Conservation (phyloP, 1,140 invertebrate genomes). For the Wasmannia auropunctata region DNA sequence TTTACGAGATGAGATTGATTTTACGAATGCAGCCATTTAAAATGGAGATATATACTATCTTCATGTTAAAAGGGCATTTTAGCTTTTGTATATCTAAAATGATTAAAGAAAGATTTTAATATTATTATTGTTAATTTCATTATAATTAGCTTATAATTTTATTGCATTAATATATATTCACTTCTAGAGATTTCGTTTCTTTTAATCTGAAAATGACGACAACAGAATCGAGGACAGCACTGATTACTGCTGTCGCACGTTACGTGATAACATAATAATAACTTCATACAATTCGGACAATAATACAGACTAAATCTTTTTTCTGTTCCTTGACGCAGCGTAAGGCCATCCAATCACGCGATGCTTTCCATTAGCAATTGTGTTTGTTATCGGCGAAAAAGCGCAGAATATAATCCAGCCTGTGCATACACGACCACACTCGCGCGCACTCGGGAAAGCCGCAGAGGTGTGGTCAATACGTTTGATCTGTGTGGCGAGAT, state of each 20-base stretch:
- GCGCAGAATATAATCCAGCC: neutral
- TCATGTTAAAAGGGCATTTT: neutral
- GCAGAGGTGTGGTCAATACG: slow-evolving; percentile 80
- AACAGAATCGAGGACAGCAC: neutral
- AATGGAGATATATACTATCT: neutral
- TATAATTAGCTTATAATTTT: neutral
- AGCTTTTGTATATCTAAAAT: neutral
- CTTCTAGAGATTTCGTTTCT: neutral
- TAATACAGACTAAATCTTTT: neutral
- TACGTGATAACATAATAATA: neutral
- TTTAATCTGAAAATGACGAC: neutral
- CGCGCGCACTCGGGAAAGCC: slow-evolving; percentile 70
- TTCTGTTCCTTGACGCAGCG: neutral
- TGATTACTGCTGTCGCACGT: neutral
- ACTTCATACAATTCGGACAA: neutral
- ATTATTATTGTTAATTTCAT: neutral
- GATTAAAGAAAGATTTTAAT: too few relatives aligned
- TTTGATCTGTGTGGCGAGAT: slow-evolving; percentile 77
- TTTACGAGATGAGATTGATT: neutral
- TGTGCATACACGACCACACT: neutral
- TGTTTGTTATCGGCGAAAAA: slow-evolving; percentile 29
- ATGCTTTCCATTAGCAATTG: slow-evolving; percentile 46
- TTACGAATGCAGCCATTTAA: neutral
- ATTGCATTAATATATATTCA: neutral
- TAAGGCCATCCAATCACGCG: slow-evolving; percentile 39